phyloP scores from a whole-genome alignment of 2,888 invertebrate species.

The Heliconius erato region DNA sequence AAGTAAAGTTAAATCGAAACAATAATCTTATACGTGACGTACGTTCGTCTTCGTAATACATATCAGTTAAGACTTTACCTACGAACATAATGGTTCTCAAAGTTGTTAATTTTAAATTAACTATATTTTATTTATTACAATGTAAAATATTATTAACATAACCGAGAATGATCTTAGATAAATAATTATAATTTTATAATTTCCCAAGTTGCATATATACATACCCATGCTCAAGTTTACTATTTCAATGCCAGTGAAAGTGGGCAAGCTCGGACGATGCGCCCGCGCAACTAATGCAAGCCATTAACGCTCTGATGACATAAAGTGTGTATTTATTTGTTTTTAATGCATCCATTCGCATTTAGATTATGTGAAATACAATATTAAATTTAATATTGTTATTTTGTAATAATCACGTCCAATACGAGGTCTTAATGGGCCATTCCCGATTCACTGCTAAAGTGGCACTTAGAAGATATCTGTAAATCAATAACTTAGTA shows the following conservation, averaged over 20 bases:
- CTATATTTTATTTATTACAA: neutral
- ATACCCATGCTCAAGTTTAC: slow-evolving; percentile 48
- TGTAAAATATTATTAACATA: neutral
- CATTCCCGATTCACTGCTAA: neutral
- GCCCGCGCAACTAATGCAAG: slow-evolving; percentile 54
- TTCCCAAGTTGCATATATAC: slow-evolving; percentile 23
- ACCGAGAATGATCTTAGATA: slow-evolving; percentile 7
- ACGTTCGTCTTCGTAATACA: neutral
- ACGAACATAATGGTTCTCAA: neutral
- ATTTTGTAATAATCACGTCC: slow-evolving; percentile 28
- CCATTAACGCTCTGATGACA: slow-evolving; percentile 40
- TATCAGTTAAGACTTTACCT: neutral
- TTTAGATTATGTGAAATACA: slow-evolving; percentile 30
- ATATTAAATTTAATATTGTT: slow-evolving; percentile 21
- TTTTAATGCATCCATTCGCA: slow-evolving; percentile 41
- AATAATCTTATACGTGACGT: neutral
- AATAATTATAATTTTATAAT: slow-evolving; percentile 38
- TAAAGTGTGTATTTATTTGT: slow-evolving; percentile 41
- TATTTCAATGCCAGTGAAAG: slow-evolving; percentile 76
- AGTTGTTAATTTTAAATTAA: slow-evolving; percentile 3
- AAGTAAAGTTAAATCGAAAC: neutral
- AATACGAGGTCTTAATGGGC: neutral
- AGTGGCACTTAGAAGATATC: slow-evolving; percentile 5
- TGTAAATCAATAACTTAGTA: neutral
- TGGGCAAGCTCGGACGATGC: slow-evolving; percentile 56